phyloP scores from a whole-genome alignment of 2,888 invertebrate genomes.

The Platypus cylindrus region DNA sequence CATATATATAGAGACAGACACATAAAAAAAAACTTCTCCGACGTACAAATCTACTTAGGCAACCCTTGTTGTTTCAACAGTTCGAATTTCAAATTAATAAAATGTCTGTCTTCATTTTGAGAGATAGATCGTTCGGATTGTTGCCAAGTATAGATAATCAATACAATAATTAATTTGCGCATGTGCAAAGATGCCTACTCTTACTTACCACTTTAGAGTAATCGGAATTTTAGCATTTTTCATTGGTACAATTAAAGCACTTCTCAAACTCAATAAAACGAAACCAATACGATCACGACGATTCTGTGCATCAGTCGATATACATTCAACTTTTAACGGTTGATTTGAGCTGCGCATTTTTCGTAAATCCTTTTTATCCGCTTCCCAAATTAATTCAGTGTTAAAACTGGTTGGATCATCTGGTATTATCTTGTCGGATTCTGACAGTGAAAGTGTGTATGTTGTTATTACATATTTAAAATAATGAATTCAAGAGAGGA shows the following conservation, averaged over 20 bases:
- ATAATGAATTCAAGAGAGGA: background rate
- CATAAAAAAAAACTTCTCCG: too few relatives aligned
- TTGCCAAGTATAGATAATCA: too few relatives aligned
- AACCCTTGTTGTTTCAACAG: too few relatives aligned
- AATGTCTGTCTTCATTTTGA: too few relatives aligned
- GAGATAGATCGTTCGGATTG: too few relatives aligned
- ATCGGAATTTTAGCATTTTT: conserved; percentile 37
- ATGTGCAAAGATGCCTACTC: background rate
- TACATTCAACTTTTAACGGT: conserved; percentile 60
- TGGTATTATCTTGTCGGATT: conserved; percentile 51
- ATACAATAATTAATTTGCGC: too few relatives aligned
- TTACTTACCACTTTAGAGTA: conserved; percentile 44
- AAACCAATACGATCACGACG: conserved; percentile 56
- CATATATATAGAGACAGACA: too few relatives aligned
- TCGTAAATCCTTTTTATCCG: conserved; percentile 55
- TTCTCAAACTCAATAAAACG: conserved; percentile 52
- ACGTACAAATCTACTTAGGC: too few relatives aligned
- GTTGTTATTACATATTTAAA: too few relatives aligned
- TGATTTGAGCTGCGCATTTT: conserved; percentile 61
- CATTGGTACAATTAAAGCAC: conserved; percentile 52
- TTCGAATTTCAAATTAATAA: too few relatives aligned
- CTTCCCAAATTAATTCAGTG: conserved; percentile 68
- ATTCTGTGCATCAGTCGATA: conserved; percentile 40
- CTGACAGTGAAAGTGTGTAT: too few relatives aligned
- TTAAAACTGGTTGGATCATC: conserved; percentile 50